A percentile compares a stretch with the other conserved stretches of the same genome.
Evolutionary conservation across 2,888 invertebrate genomes (phyloP).

Genomic region (Lottia scabra): DNA sequence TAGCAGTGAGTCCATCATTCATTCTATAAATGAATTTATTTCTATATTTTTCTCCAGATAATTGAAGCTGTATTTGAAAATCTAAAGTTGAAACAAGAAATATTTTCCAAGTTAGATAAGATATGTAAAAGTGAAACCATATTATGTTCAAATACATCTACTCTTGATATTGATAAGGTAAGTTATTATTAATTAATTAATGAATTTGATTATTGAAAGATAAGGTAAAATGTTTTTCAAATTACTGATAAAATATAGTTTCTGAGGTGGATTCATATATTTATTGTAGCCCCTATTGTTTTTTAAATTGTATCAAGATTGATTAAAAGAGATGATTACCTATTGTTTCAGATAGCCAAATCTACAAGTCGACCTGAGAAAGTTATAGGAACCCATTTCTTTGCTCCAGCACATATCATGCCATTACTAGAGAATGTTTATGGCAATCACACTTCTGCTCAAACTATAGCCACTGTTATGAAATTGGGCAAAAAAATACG

Average conservation of each 20-base stretch:
- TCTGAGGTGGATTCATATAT: too few species aligned
- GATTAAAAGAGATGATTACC: too few species aligned
- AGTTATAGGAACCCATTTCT: constrained; percentile 69
- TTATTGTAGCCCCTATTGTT: too few species aligned
- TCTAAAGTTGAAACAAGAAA: constrained; percentile 64
- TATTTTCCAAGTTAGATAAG: constrained; percentile 65
- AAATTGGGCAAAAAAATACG: constrained; percentile 63
- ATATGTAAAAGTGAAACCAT: constrained; percentile 64
- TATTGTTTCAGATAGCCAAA: constrained; percentile 63
- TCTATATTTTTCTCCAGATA: constrained; percentile 55
- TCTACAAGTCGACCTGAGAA: constrained; percentile 60
- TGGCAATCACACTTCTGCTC: constrained; percentile 62
- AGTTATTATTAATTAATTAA: constrained; percentile 12
- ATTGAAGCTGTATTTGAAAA: constrained; percentile 70
- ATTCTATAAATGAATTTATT: too few species aligned
- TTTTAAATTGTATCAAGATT: too few species aligned
- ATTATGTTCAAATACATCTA: constrained; percentile 68
- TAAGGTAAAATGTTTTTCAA: too few species aligned
- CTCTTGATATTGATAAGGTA: constrained; percentile 67
- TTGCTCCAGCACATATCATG: constrained; percentile 69
- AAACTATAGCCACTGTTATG: constrained; percentile 68
- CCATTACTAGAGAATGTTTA: constrained; percentile 65
- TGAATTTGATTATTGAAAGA: neutral
- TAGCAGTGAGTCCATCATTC: too few species aligned
- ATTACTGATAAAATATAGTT: too few species aligned